Conservation (phyloP, 2,888 invertebrate genomes). For the Nephrotoma appendiculata region DNA sequence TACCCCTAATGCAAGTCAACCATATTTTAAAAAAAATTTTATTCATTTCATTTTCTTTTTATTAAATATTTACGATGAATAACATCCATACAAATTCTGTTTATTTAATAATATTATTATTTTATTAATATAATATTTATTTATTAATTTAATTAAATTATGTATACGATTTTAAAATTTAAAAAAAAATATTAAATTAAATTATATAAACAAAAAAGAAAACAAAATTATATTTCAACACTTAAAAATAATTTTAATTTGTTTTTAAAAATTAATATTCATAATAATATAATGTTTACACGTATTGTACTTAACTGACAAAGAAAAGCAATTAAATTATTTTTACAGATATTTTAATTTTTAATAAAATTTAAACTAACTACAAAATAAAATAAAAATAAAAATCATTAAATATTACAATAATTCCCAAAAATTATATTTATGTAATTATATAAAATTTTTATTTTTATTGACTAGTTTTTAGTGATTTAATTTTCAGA, state of each 20-base stretch:
- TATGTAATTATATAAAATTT: neutral
- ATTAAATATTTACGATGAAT: neutral
- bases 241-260: neutral
- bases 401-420: neutral
- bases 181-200: neutral
- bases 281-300: neutral
- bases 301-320: neutral
- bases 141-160: neutral
- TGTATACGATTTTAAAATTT: neutral
- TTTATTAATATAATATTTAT: neutral
- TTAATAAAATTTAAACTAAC: neutral
- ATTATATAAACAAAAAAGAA: neutral
- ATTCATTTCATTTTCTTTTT: neutral
- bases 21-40: too few species aligned
- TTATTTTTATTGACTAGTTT: neutral
- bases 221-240: neutral
- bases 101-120: neutral
- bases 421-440: neutral
- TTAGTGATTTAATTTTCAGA: neutral
- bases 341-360: neutral
- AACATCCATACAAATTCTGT: neutral
- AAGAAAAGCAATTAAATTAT: neutral
- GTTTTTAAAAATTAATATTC: neutral
- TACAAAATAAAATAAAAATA: neutral
- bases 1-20: too few species aligned